Base-by-base conservation (phyloP, 2,113 vertebrate species). In the Amazona guildingii region DNA sequence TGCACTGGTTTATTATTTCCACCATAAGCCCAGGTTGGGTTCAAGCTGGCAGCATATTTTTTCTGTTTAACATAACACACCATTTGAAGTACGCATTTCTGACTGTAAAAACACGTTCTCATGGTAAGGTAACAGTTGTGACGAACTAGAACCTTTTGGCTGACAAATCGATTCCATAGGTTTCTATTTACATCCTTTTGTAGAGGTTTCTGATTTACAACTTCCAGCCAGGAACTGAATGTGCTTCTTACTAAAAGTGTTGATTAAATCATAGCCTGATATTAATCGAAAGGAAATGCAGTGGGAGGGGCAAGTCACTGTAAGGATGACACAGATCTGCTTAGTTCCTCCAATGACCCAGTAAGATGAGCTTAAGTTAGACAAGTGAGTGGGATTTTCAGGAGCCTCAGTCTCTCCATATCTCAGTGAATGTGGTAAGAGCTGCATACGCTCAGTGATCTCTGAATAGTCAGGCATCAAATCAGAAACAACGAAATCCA, bases 81-180 rank as follows among this genome's bases (percentile, higher is more conserved):
- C 33, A 70, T 75, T 94, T 95, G 89, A 85, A 90, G 62, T 44
- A 64, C 94, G 76, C 51, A 68, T 78, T 84, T 82, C 86, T 89
- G 91, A 94, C 72, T 91, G 93, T 43, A 94, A 89, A 96, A 95
- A 94, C 91, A 79, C 62, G 0, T 95, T 84, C 93, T 82, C 64
- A 61, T 51, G 48, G 62, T 62, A 48, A 52, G 86, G 86, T 37
- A 95, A 91, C 69, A 66, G 69, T 72, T 91, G 73, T 75, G 80
- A 89, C 94, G 96, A 91, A 92, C 77, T 89, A 63, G 88, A 92
- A 83, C 86, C 69, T 61, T 93, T 82, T 94, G 89, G 88, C 89
- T 88, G 76, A 94, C 80, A 95, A 94, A 94, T 75, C 51, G 72
- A 67, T 91, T 96, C 80, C 84, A 55, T 72, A 95, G 52, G 77